Evolutionary conservation across 1,140 invertebrate genomes (phyloP), one percentile per base, ranked within the genome.

Genomic region (Colletes latitarsis): DNA sequence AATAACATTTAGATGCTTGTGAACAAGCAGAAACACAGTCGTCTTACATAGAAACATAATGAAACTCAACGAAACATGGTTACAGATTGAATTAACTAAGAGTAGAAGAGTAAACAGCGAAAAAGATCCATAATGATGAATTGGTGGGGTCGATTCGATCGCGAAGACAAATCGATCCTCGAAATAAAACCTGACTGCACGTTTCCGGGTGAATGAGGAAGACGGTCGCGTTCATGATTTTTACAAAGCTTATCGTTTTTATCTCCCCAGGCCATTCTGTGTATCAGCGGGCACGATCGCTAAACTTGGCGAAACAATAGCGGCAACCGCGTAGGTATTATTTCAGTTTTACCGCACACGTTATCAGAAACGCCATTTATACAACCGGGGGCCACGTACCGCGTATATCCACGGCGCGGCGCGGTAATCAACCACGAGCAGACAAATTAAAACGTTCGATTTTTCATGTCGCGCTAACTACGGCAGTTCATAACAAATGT

Each of bases 391-490:
- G 19, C n/a, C 55, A 52, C 21, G 55, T 17, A 53, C 46, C 9
- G 66, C 73, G 79, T 62, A 68, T 63, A 55, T 67, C 49, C 55
- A n/a, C 10, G 53, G 19, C 67, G 52, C 8, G 66, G 57, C 55
- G 17, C 68, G 71, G 77, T 80, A 80, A 80, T 80, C 77, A 80
- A 80, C 71, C 71, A 52, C 63, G 53, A 19, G 62, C 62, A 60
- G 77, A 81, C 62, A 81, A 81, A 81, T 76, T 76, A 67, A 76
- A 76, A 74, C 73, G 79, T 76, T 76, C 73, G 73, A 76, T 81
- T 81, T 81, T 76, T 74, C 72, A 74, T 55, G 79, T 19, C 15
- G 17, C 15, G 41, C 19, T 46, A 53, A 19, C 58, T 46, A 64
- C 1, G 17, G n/a, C 68, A 73, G 77, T 82, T 82, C 72, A 72